phyloP scores from a whole-genome alignment of 2,888 invertebrate genomes.

The Amiota minor region DNA sequence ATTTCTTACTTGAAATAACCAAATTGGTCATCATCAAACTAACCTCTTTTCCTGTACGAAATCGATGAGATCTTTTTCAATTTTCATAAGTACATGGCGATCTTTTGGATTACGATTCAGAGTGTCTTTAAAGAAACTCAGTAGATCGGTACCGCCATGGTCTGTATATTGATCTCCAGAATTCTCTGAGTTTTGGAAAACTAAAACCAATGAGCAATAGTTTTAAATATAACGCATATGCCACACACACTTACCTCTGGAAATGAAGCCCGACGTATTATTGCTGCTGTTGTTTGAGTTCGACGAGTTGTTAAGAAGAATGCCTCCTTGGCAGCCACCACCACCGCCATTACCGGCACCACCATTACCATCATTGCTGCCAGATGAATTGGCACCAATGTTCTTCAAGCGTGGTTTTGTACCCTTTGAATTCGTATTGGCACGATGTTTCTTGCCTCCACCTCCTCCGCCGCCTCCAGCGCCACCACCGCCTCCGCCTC shows the following conservation, averaged over 20 bases:
- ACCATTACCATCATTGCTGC: constrained; percentile 73
- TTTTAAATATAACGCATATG: constrained; percentile 28
- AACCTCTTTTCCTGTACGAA: constrained; percentile 88
- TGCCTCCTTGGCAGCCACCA: not conserved
- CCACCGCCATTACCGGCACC: constrained; percentile 11
- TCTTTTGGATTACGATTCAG: constrained; percentile 93
- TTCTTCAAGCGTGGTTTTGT: constrained; percentile 74
- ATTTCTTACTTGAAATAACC: constrained; percentile 10
- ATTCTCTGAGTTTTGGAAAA: constrained; percentile 77
- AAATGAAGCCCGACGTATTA: constrained; percentile 76
- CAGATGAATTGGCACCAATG: constrained; percentile 67
- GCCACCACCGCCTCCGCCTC: constrained; percentile 48
- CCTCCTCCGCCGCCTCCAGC: constrained; percentile 50
- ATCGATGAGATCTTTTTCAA: constrained; percentile 89
- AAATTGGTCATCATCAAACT: constrained; percentile 46
- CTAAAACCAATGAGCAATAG: constrained; percentile 58
- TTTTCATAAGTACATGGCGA: constrained; percentile 85
- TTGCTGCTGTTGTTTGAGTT: constrained; percentile 66
- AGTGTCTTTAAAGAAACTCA: constrained; percentile 91
- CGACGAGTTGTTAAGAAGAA: too few species aligned
- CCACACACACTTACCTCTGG: constrained; percentile 74
- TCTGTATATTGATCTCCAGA: constrained; percentile 84
- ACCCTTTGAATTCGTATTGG: constrained; percentile 72
- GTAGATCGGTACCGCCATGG: constrained; percentile 84
- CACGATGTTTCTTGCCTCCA: constrained; percentile 71